Percentiles rank a stretch among this genome's conserved stretches.
Evolutionary conservation across 2,113 vertebrate species (phyloP).

Genomic region (Apodemus sylvaticus): DNA sequence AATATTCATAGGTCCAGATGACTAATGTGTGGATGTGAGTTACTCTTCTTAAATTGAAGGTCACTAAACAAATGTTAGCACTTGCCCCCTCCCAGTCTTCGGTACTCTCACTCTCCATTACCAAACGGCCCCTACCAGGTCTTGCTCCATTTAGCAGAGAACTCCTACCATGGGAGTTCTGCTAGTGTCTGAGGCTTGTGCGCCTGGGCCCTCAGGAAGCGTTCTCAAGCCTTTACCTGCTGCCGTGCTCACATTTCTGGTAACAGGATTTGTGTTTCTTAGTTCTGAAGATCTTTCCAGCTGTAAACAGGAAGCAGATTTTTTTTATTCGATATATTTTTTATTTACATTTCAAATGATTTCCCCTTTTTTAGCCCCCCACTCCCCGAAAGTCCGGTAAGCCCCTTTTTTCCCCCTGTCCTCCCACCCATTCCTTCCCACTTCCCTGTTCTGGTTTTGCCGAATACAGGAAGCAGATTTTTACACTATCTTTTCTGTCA

Average conservation of each 20-base stretch:
- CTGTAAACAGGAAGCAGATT: not conserved
- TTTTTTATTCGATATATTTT: too few relatives aligned
- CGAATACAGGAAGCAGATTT: too few relatives aligned
- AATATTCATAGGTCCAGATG: conserved; percentile 35
- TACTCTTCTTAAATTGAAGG: conserved; percentile 34
- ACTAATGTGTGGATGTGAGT: conserved; percentile 20
- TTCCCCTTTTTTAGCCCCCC: too few relatives aligned
- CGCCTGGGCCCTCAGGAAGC: not conserved
- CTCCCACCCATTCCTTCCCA: too few relatives aligned
- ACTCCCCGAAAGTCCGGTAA: too few relatives aligned
- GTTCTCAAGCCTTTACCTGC: not conserved
- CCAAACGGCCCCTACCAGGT: too few relatives aligned
- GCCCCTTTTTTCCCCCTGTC: too few relatives aligned
- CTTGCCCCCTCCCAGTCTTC: not conserved
- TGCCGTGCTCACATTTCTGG: not conserved
- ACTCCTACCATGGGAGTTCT: not conserved
- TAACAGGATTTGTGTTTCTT: not conserved
- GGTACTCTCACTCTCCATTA: not conserved
- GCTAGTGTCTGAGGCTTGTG: not conserved
- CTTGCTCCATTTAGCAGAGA: not conserved
- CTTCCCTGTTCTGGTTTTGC: too few relatives aligned
- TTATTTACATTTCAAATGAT: too few relatives aligned
- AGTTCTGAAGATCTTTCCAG: not conserved
- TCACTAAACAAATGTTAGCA: conserved; percentile 59
- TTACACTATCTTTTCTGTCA: not conserved